Percentiles rank a stretch among this genome's conserved stretches.
phyloP scores from a whole-genome alignment of 1,140 invertebrate species.

The Yoshiicerus persimilis region DNA sequence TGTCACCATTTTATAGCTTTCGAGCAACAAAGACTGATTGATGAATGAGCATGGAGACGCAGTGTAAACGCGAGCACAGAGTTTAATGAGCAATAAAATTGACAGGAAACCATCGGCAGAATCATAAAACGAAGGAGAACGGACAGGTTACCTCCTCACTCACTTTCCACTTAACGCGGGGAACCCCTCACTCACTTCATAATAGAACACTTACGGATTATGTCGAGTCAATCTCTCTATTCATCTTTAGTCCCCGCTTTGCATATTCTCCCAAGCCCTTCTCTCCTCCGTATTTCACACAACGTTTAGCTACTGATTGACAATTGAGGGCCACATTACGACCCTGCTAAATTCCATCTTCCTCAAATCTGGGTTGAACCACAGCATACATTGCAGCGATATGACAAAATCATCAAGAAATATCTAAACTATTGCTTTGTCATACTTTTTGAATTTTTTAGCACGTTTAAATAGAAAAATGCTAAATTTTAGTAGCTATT shows the following conservation, averaged over 20 bases:
- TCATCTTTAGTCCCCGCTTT: neutral
- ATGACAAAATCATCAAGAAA: too few species aligned
- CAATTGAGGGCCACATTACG: too few species aligned
- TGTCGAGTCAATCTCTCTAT: neutral
- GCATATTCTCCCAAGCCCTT: neutral
- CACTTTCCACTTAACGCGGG: neutral
- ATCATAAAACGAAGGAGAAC: neutral
- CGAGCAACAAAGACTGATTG: neutral
- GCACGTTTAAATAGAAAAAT: too few species aligned
- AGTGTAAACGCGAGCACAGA: neutral
- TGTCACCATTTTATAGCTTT: neutral
- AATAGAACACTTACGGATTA: neutral
- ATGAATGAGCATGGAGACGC: neutral
- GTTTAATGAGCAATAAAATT: neutral
- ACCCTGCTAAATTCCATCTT: too few species aligned
- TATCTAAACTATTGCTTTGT: too few species aligned
- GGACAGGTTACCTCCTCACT: neutral
- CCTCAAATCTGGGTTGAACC: too few species aligned
- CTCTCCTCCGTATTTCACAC: too few species aligned
- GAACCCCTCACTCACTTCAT: neutral
- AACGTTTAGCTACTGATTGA: too few species aligned
- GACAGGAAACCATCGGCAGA: neutral
- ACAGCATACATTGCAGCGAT: too few species aligned
- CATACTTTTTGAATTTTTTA: too few species aligned
- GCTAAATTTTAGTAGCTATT: too few species aligned